Conservation (phyloP, 2,113 vertebrate genomes). For the Syngnathoides biaculeatus region DNA sequence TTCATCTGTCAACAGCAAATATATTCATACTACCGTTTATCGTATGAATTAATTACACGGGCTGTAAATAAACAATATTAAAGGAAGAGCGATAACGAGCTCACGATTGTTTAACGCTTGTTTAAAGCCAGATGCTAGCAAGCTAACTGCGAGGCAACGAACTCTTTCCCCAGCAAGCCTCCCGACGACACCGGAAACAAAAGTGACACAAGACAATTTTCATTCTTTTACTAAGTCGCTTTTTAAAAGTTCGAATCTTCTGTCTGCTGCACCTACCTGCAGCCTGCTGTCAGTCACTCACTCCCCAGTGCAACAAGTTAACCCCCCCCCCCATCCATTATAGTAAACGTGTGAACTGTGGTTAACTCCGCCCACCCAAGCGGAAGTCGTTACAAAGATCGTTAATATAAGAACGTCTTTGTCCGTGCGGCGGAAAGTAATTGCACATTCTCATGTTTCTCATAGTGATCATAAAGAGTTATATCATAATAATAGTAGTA, state of each 20-base stretch:
- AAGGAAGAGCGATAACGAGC: not conserved
- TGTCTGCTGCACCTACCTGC: conserved; percentile 31
- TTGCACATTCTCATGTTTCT: too few species aligned
- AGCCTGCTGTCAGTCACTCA: not conserved
- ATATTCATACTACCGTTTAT: not conserved
- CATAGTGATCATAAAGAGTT: too few species aligned
- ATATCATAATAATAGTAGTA: too few species aligned
- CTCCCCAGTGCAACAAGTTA: not conserved
- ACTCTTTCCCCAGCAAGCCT: not conserved
- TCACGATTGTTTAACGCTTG: not conserved
- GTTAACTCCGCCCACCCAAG: conserved; percentile 25
- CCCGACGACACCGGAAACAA: not conserved
- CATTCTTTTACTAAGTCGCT: not conserved
- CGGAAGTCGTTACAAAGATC: conserved; percentile 16
- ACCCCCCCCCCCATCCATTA: not conserved
- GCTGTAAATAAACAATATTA: not conserved
- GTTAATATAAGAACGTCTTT: not conserved
- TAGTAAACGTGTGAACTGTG: conserved; percentile 31
- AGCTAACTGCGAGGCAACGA: conserved; percentile 3
- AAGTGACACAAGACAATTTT: not conserved
- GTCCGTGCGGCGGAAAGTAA: not conserved
- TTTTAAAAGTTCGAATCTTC: not conserved
- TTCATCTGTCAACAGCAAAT: not conserved
- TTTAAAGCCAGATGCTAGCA: not conserved
- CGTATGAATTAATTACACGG: not conserved